Evolutionary conservation across 2,113 vertebrate species (phyloP).

Genomic region (Garra rufa): DNA sequence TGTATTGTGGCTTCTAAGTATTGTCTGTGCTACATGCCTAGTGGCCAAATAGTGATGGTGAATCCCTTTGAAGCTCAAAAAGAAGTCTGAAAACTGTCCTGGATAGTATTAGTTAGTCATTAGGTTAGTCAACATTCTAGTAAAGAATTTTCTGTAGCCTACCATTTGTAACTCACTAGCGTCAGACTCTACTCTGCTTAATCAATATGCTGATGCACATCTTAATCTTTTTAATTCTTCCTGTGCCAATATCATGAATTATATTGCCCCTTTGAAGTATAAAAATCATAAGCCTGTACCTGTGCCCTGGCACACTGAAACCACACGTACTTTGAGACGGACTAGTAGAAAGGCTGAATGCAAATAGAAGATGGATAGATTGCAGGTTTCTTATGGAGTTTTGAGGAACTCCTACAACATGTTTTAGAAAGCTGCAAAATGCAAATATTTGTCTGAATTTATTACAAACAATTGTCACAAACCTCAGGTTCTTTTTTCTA

Average conservation of each 20-base stretch:
- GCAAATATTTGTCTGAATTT: neutral
- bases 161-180: no score
- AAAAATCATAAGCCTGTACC: no score
- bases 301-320: neutral
- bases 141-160: no score
- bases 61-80: neutral
- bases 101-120: neutral
- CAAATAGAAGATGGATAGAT: neutral
- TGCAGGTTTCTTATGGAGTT: neutral
- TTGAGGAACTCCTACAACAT: neutral
- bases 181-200: no score
- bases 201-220: no score
- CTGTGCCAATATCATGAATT: no score
- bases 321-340: neutral
- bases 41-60: no score
- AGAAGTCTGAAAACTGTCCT: neutral
- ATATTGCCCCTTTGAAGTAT: no score
- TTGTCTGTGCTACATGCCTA: neutral
- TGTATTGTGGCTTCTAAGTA: no score
- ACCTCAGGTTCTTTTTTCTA: neutral
- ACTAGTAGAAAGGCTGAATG: neutral
- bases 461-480: neutral
- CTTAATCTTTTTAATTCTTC: no score
- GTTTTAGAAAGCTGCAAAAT: neutral
- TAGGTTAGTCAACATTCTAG: no score